Conservation (phyloP, 2,888 invertebrate species). For the Polydrusus pterygomalis region DNA sequence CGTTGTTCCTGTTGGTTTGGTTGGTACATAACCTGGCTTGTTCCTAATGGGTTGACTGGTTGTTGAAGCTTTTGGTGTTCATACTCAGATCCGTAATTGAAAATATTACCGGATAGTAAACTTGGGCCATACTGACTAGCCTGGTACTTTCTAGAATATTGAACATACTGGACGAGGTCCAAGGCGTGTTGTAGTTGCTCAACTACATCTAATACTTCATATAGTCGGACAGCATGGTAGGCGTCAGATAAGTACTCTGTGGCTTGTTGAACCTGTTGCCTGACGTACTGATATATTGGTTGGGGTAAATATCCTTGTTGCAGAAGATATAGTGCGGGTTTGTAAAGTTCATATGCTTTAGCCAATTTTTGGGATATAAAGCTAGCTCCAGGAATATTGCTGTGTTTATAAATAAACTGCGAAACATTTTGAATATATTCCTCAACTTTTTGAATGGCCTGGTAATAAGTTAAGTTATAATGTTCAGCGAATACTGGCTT, state of each 20-base stretch:
- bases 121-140: not conserved
- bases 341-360: slow-evolving; percentile 2
- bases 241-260: slow-evolving; percentile 20
- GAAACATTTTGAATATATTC: slow-evolving; percentile 21
- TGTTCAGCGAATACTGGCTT: not conserved
- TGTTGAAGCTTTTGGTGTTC: not conserved
- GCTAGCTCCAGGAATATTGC: not conserved
- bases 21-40: not conserved
- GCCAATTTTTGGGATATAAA: slow-evolving; percentile 25
- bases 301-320: slow-evolving; percentile 1
- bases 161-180: not conserved
- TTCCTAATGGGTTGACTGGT: not conserved
- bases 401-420: not conserved
- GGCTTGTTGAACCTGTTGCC: slow-evolving; percentile 13
- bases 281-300: slow-evolving; percentile 4
- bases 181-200: slow-evolving; percentile 23
- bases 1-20: slow-evolving; percentile 2
- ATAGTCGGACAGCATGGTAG: not conserved
- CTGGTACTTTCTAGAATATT: not conserved
- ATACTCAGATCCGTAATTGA: not conserved
- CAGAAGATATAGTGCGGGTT: slow-evolving; percentile 4
- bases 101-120: not conserved
- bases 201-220: slow-evolving; percentile 1
- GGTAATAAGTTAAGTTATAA: not conserved
- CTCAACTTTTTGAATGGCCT: slow-evolving; percentile 21